These are phyloP conservation scores for Acyrthosiphon pisum DNA, from an alignment of 1,140 invertebrate genomes.

Conservation along the genomic window DNA sequence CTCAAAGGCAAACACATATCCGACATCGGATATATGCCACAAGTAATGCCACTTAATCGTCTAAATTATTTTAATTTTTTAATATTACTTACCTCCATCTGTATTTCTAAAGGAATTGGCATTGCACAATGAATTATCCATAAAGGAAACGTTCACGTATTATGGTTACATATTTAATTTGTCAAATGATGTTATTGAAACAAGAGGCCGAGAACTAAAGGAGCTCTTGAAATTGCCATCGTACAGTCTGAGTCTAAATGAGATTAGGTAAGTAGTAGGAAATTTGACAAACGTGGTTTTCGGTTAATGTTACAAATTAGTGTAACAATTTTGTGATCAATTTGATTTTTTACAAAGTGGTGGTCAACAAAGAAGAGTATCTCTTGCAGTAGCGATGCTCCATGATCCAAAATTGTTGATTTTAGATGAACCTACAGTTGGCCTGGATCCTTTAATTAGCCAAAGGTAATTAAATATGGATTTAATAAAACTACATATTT, in stretches of 20 bases:
- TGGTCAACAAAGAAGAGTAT: slow-evolving; percentile 86
- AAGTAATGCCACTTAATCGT: slow-evolving; percentile 61
- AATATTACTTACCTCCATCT: not conserved
- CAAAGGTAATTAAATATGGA: slow-evolving; percentile 38
- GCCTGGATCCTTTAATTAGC: slow-evolving; percentile 82
- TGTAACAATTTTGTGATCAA: not conserved
- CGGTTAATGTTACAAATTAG: not conserved
- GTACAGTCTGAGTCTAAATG: slow-evolving; percentile 63
- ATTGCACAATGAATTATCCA: slow-evolving; percentile 84
- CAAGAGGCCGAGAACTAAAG: slow-evolving; percentile 73
- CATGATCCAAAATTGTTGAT: slow-evolving; percentile 88
- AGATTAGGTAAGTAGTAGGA: slow-evolving; percentile 58
- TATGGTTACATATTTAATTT: slow-evolving; percentile 89
- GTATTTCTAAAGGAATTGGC: slow-evolving; percentile 76
- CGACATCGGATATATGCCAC: slow-evolving; percentile 72
- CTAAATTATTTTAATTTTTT: not conserved
- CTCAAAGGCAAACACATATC: slow-evolving; percentile 80
- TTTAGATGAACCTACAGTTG: slow-evolving; percentile 92
- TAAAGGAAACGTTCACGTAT: slow-evolving; percentile 83
- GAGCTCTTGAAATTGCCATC: slow-evolving; percentile 78
- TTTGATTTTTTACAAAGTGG: slow-evolving; percentile 69
- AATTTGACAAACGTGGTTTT: not conserved
- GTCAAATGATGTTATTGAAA: slow-evolving; percentile 70
- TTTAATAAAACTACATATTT: not conserved
- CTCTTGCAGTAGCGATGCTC: slow-evolving; percentile 84